phyloP scores from a whole-genome alignment of 2,113 vertebrate genomes.

The Alces alces region DNA sequence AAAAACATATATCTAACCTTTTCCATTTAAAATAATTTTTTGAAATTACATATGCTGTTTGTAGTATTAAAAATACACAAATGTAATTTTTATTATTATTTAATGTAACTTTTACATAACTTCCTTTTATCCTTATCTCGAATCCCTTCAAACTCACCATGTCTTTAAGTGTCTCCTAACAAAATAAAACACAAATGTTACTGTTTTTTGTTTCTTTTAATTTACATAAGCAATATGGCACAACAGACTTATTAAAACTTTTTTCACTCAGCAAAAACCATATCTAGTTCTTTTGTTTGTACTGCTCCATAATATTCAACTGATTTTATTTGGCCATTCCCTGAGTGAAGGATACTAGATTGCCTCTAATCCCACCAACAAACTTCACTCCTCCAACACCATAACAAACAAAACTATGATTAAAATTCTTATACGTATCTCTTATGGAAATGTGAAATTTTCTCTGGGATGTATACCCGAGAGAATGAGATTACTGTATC shows the following conservation, averaged over 20 bases:
- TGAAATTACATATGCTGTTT: neutral
- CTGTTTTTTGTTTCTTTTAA: neutral
- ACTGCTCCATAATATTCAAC: neutral
- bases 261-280: neutral
- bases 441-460: neutral
- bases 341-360: neutral
- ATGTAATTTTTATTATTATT: neutral
- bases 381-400: neutral
- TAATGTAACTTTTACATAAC: neutral
- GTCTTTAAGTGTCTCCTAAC: neutral
- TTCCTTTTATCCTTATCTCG: neutral
- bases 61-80: neutral
- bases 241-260: neutral
- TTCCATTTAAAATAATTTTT: neutral
- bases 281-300: neutral
- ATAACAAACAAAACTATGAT: neutral
- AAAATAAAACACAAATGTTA: neutral
- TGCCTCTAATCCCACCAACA: neutral
- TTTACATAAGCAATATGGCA: neutral
- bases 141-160: neutral
- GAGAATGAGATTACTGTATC: neutral
- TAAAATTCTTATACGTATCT: neutral
- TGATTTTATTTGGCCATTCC: neutral
- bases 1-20: neutral
- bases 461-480: neutral